Conservation (phyloP, 2,113 vertebrate species). For the Calonectris borealis region DNA sequence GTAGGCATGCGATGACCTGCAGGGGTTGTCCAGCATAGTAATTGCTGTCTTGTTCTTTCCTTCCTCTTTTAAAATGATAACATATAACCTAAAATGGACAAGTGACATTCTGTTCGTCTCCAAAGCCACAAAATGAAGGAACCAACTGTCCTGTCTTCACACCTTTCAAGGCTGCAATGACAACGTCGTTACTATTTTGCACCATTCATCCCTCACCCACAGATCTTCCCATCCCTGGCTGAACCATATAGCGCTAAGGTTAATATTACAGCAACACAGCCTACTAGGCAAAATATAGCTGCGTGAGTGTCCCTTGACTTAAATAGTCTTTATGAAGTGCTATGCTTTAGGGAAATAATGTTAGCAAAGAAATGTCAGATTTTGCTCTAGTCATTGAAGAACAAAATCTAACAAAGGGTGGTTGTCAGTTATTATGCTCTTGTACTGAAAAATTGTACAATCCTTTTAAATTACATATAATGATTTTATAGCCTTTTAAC, state of each 20-base stretch:
- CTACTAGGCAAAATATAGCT: not conserved
- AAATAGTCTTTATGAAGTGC: conserved; percentile 49
- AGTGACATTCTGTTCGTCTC: not conserved
- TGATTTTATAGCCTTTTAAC: conserved; percentile 64
- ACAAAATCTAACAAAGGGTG: conserved; percentile 51
- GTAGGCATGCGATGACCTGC: accelerated
- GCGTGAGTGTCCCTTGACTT: not conserved
- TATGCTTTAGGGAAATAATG: conserved; percentile 25
- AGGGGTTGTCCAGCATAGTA: not conserved
- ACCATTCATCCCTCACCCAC: not conserved
- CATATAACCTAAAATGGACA: not conserved
- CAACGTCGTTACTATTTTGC: not conserved
- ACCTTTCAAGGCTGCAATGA: not conserved
- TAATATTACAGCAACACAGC: not conserved
- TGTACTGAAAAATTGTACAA: conserved; percentile 29
- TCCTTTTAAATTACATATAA: conserved; percentile 64
- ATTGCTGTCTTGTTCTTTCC: not conserved
- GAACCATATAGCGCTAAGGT: not conserved
- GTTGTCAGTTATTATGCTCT: conserved; percentile 43
- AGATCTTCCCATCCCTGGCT: not conserved
- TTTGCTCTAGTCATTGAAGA: not conserved
- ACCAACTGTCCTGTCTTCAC: not conserved
- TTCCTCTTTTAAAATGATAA: not conserved
- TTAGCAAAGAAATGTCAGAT: conserved; percentile 48
- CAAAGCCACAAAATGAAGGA: not conserved